Base-by-base conservation (phyloP, 1,140 invertebrate species). In the Marisa cornuarietis region DNA sequence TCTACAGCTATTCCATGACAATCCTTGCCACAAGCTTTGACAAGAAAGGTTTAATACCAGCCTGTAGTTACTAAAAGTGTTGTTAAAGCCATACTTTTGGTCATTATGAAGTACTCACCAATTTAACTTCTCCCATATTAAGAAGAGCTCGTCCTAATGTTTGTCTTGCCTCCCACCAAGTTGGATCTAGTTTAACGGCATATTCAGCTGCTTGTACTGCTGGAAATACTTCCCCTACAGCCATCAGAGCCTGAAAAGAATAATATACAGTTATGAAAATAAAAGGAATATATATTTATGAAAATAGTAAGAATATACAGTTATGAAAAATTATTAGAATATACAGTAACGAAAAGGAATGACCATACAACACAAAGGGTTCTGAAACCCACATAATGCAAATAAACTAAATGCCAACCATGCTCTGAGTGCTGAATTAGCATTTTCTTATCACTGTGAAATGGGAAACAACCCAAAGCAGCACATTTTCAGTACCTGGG, bases 151-250 rank as follows among this genome's bases (percentile, higher is more conserved):
- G 79, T 2, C 92, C 92, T 49, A 92, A 84, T 10, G 91, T 92
- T 82, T 92, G 91, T 76, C 90, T 85, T 11, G 83, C 91, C 62
- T 87, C 83, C 91, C 91, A 92, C 91, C 91, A 92, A 10, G 74
- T 83, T n/a, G 91, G 90, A 26, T 88, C 86, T 14, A 91, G 20
- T 26, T 87, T 80, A 0, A 89, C 84, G 42, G 87, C 87, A 79
- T 86, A 85, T 71, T 88, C 83, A 22, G 91, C 91, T 73, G 86
- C 80, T 52, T 83, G 73, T 10, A 90, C 82, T 14, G 89, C 89
- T 71, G 89, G 87, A 78, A 84, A 87, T 13, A 88, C 81, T 81
- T 90, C 89, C 80, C 83, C 83, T 31, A 90, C 80, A 24, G 82
- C 74, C 76, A 87, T 79, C 58, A 87, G 83, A 58, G 85, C 88